Conservation (phyloP, 1,140 invertebrate genomes). For the Drosophila prosaltans region DNA sequence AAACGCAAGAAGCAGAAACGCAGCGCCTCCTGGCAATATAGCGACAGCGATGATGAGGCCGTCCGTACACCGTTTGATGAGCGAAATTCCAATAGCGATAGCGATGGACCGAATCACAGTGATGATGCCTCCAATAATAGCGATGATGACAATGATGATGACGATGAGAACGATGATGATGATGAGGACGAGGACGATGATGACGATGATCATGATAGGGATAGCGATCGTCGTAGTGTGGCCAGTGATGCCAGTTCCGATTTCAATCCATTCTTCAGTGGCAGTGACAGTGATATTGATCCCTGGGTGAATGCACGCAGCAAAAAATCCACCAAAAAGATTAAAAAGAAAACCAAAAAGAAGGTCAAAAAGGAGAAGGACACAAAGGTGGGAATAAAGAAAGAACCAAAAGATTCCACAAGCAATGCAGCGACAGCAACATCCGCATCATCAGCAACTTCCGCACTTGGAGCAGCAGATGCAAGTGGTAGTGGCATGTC, state of each 20-base stretch:
- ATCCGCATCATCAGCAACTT: constrained; percentile 7
- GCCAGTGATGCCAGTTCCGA: constrained; percentile 87
- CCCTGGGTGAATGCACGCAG: constrained; percentile 90
- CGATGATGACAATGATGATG: constrained; percentile 12
- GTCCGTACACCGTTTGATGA: constrained; percentile 10
- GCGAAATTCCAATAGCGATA: constrained; percentile 53
- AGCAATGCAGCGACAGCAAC: constrained; percentile 13
- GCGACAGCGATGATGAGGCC: constrained; percentile 62
- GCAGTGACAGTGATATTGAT: constrained; percentile 92
- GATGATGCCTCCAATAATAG: constrained; percentile 35
- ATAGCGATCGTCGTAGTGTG: constrained; percentile 83
- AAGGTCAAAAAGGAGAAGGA: constrained; percentile 86
- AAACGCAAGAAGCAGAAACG: constrained; percentile 63
- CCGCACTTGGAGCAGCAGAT: constrained; percentile 12
- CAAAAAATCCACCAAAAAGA: constrained; percentile 65
- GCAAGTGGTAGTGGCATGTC: constrained; percentile 45
- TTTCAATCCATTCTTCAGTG: constrained; percentile 95
- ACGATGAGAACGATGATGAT: constrained; percentile 29
- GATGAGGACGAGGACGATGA: constrained; percentile 47
- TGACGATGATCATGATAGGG: constrained; percentile 56
- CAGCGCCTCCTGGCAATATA: constrained; percentile 74
- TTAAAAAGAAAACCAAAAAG: constrained; percentile 84
- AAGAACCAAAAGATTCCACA: constrained; percentile 29
- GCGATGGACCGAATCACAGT: constrained; percentile 43
- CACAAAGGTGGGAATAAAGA: constrained; percentile 40